Evolutionary conservation across 2,888 invertebrate species (phyloP), one percentile per base, ranked within the genome.

Genomic region (Anoncus sp.): DNA sequence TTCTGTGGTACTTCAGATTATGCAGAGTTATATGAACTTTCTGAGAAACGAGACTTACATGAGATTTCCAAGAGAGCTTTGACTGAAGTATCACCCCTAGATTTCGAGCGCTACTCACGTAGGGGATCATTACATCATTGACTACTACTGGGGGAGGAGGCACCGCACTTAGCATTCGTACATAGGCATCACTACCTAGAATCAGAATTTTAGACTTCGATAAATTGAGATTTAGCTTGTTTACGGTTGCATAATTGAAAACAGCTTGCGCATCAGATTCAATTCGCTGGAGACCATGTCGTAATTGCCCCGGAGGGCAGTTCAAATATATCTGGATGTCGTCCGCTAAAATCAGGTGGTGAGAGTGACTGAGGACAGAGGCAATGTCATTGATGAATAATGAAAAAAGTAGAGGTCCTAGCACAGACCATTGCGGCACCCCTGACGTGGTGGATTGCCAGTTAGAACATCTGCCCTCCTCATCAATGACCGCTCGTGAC

Each of bases 401-500:
- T 3, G 47, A 16, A 9, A 62, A 62, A 14, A 62, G 2, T 4
- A 38, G n/a, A 3, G 60, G 60, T n/a, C 60, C 60, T 1, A 60
- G 40, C 2, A 60, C 60, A 3, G 60, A 60, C n/a, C 43, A 38
- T 3, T 60, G 60, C 14, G 60, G 40, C n/a, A 60, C 38, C 7
- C 38, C 60, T 5, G 38, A 60, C 7, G 35, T 40, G 3, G 60
- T 60, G 14, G 9, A 12, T 3, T 14, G 18, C 18, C 38, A 38
- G 5, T n/a, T 4, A 1, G 43, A 14, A 10, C 3, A 3, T 14
- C 4, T 38, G n/a, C 43, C 22, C 1, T 20, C 14, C 7, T 22
- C 22, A 16, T 45, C 16, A 5, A 62, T 20, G 7, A 62, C 27
- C 20, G 62, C 40, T n/a, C 12, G 40, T 3, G 40, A 4, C 10